A percentile compares a stretch with the other conserved stretches of the same genome.
These are phyloP conservation scores for Autographa gamma DNA, from an alignment of 2,888 invertebrate species.

Conservation along the genomic window DNA sequence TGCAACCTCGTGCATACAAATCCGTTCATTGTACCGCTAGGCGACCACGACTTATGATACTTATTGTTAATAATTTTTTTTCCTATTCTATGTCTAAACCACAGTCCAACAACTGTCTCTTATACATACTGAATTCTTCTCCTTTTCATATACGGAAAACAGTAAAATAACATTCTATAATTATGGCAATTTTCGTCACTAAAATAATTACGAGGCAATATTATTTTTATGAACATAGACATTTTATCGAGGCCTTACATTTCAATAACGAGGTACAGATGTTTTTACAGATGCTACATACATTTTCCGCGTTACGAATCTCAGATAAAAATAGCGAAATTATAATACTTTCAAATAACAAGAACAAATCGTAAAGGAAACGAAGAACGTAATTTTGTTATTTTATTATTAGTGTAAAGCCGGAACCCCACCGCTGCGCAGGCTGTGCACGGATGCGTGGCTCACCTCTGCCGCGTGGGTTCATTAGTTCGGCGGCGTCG, in stretches of 20 bases:
- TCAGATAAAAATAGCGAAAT: conserved; percentile 36
- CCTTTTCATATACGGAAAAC: no score
- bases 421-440: no score
- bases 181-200: background rate
- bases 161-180: background rate
- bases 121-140: no score
- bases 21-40: no score
- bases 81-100: no score
- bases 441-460: no score
- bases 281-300: conserved; percentile 8
- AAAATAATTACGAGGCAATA: background rate
- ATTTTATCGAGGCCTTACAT: background rate
- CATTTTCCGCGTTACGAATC: conserved; percentile 11
- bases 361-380: conserved; percentile 26
- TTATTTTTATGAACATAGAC: background rate
- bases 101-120: no score
- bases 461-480: no score
- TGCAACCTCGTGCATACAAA: no score
- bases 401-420: conserved; percentile 14
- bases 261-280: background rate
- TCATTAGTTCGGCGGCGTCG: no score
- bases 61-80: no score
- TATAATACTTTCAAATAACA: conserved; percentile 35
- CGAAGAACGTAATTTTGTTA: conserved; percentile 18
- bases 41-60: no score